Base-by-base conservation (phyloP, 2,113 vertebrate species). In the Nicator chloris region DNA sequence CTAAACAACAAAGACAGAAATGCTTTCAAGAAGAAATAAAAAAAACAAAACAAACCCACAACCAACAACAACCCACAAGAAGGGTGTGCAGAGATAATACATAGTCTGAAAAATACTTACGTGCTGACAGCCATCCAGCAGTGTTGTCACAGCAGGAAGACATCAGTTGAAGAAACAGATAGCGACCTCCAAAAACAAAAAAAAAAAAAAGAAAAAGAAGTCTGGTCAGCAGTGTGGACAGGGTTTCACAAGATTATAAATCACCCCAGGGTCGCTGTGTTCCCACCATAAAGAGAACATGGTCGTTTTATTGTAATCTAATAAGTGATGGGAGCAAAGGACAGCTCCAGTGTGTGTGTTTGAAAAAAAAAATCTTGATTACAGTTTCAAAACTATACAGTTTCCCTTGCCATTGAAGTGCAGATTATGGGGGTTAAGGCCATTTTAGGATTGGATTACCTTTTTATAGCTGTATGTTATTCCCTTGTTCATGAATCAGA, bases 101-200 rank as follows among this genome's bases (percentile, higher is more conserved):
- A 1, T 93, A 95, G 98, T 97, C 97, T 97, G 97, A 98, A 98
- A 98, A 98, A 98, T 98, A 98, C 97, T 98, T 98, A 96, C 72
- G 96, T 98, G 99, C 98, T 99, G 99, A 99, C 99, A 99, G 98
- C 96, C 98, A 97, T 98, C 98, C 98, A 98, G 98, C 99, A 98
- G 98, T 98, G 98, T 98, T 98, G 98, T 98, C 99, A 98, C 99
- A 99, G 99, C 99, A 98, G 99, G 99, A 99, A 99, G 98, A 98
- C 98, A 99, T 99, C 98, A 98, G 98, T 99, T 98, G 98, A 98
- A 99, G 98, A 98, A 99, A 98, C 98, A 98, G 98, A 98, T 98
- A 98, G 98, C 35, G 96, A 98, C 98, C 98, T 98, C 91, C 97
- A 45, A 72, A 72, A n/a, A n/a, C n/a, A n/a, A 81, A 65, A 54